These are phyloP conservation scores for Hirtodrosophila histrioides DNA, from an alignment of 2,888 invertebrate species.

Conservation along the genomic window DNA sequence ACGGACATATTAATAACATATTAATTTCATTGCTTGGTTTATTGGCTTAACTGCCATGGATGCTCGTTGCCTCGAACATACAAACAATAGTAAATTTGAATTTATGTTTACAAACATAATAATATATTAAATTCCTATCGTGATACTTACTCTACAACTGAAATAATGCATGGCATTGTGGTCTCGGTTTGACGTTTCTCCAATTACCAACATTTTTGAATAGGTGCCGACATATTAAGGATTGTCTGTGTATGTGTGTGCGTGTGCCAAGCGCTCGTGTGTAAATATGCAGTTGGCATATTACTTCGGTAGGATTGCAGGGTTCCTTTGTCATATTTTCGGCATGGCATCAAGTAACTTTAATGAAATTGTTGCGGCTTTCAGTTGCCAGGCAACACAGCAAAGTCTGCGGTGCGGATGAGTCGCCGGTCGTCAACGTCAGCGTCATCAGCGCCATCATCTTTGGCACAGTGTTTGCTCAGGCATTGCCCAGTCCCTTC, in stretches of 20 bases:
- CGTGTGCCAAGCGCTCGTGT: slow-evolving; percentile 28
- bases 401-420: slow-evolving; percentile 41
- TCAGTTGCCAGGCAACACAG: slow-evolving; percentile 58
- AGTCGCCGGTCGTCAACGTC: slow-evolving; percentile 33
- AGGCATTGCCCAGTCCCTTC: slow-evolving; percentile 21
- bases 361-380: slow-evolving; percentile 76
- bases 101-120: too few relatives aligned
- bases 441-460: slow-evolving; percentile 34
- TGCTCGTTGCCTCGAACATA: too few relatives aligned
- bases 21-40: too few relatives aligned
- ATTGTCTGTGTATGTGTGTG: slow-evolving; percentile 32
- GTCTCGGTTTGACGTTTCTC: slow-evolving; percentile 26
- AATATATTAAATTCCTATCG: slow-evolving; percentile 5
- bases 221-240: neutral
- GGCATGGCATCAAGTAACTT: slow-evolving; percentile 57
- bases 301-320: slow-evolving; percentile 43
- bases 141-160: neutral
- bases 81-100: too few relatives aligned
- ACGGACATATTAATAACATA: too few relatives aligned
- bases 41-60: too few relatives aligned
- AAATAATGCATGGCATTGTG: slow-evolving; percentile 24
- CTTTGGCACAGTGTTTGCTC: slow-evolving; percentile 50
- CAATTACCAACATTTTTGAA: slow-evolving; percentile 33
- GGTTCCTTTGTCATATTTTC: slow-evolving; percentile 62
- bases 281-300: slow-evolving; percentile 45